Base-by-base conservation (phyloP, 2,888 invertebrate species). In the Eustalomyia histrio region DNA sequence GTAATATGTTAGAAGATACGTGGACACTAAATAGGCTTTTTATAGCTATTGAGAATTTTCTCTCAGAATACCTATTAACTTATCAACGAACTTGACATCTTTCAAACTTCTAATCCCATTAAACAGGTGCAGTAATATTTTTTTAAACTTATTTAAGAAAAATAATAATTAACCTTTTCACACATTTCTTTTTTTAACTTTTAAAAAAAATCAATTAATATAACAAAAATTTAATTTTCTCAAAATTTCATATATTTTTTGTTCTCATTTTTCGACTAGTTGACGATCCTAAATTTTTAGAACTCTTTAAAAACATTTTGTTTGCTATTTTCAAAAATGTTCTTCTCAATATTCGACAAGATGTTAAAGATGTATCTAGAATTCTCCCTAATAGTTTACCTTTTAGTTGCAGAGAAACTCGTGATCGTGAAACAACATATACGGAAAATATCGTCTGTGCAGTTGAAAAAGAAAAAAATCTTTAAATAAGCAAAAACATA, bases 391-490 rank as follows among this genome's bases (percentile, higher is more conserved):
- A 47, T n/a, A 14, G 0, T n/a, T 4, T 47, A 71, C 43, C 69
- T 78, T 74, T 81, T 29, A 81, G 81, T 81, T 75, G 71, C 63
- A 64, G 52, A 78, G 61, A 55, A 50, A 52, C 55, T 52, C 57
- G 57, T 71, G 78, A 81, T 74, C 74, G 78, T 72, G 12, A 67
- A 75, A 75, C 78, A 78, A 16, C 52, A 10, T n/a, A 8, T 16
- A 57, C 81, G 81, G 71, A 57, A 21, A 35, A 16, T 60, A 43
- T 33, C 18, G 14, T 33, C 21, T 9, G 57, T 18, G 52, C 33
- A 29, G 29, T 53, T 65, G 55, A 72, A 67, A 72, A 47, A 78
- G 72, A 72, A 29, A 60, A 39, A 21, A 76, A 3, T 39, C 39
- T 39, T 12, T 53, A 18, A 10, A 33, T 35, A 76, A 21, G 39